Evolutionary conservation across 2,888 invertebrate genomes (phyloP), one percentile per base, ranked within the genome.

Genomic region (Spodoptera exigua): DNA sequence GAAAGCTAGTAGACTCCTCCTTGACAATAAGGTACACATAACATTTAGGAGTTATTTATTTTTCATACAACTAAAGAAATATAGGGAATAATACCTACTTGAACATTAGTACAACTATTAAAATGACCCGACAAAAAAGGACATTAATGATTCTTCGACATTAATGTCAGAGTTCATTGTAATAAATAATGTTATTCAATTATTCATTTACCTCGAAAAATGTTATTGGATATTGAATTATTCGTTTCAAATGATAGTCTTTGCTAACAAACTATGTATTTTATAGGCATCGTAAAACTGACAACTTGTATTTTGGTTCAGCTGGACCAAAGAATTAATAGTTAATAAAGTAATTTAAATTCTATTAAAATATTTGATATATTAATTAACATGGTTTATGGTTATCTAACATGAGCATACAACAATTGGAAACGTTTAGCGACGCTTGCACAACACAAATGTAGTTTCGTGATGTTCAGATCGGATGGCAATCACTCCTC

Each of bases 401-500:
- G 74, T 61, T 59, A 70, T 70, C 47, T 43, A 67, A 70, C 67
- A 49, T 48, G 59, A 66, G 74, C 60, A 74, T 43, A 76, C 76
- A 72, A 83, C 85, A 86, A 88, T 89, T 86, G 85, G 85, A 83
- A 89, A 87, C 87, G 88, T 89, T 92, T 91, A 90, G 85, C 81
- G 80, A 71, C 80, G 80, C 66, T 89, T 90, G 84, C 84, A 80
- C 85, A 53, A 68, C 61, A 61, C 58, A 49, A 76, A 74, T 64
- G 66, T 67, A 58, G 77, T 70, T 81, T 91, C 91, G 92, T 93
- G 92, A 91, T 84, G 84, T 79, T 77, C 73, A 83, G 84, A 85
- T 87, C 86, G 84, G 84, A 88, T 89, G 86, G 90, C 89, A 91
- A 91, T 91, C 91, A 89, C 83, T 82, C 79, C 83, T 83, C 86